A percentile compares a stretch with the other conserved stretches of the same genome.
These are phyloP conservation scores for Leptinotarsa rubiginosa DNA, from an alignment of 2,888 invertebrate genomes.

Conservation along the genomic window DNA sequence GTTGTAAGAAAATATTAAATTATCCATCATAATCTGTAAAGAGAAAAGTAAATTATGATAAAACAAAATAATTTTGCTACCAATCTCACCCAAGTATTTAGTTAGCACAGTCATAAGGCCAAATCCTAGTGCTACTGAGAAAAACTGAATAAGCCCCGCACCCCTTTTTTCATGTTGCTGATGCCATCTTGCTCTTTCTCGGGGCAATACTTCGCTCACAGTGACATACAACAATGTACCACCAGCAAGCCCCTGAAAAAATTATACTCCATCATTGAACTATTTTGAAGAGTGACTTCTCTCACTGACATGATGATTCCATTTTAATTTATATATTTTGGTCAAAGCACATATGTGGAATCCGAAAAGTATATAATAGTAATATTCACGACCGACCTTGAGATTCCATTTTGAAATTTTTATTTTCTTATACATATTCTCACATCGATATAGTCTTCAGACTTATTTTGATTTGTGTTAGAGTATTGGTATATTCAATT, in stretches of 20 bases:
- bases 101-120: slow-evolving; percentile 74
- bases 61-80: background rate
- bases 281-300: background rate
- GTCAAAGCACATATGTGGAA: no score
- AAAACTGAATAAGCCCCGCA: slow-evolving; percentile 75
- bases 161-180: slow-evolving; percentile 67
- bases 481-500: no score
- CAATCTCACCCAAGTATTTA: slow-evolving; percentile 69
- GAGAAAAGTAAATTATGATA: background rate
- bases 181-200: slow-evolving; percentile 82
- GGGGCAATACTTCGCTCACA: slow-evolving; percentile 80
- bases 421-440: no score
- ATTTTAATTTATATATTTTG: no score
- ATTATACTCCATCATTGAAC: background rate
- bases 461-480: no score
- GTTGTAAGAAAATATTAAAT: background rate
- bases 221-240: slow-evolving; percentile 83
- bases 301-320: background rate
- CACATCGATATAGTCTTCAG: no score
- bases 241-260: slow-evolving; percentile 75
- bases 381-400: no score
- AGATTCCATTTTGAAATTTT: no score
- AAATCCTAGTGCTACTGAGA: slow-evolving; percentile 73
- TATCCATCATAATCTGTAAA: slow-evolving; percentile 33
- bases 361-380: no score